These are phyloP conservation scores for Platypus cylindrus DNA, from an alignment of 2,888 invertebrate genomes.

Conservation along the genomic window DNA sequence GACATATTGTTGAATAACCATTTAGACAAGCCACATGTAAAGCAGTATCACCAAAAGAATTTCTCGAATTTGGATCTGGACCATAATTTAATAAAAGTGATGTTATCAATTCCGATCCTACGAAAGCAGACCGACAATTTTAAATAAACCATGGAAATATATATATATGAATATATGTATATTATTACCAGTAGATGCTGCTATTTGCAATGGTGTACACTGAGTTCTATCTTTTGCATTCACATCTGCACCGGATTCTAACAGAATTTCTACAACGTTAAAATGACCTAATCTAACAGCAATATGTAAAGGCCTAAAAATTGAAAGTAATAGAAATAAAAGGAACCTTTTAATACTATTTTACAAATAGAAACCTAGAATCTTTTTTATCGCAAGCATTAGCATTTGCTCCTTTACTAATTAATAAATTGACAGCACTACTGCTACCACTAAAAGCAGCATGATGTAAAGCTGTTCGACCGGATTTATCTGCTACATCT, in stretches of 20 bases:
- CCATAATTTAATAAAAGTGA: constrained; percentile 38
- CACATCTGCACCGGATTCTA: constrained; percentile 37
- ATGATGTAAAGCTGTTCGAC: constrained; percentile 50
- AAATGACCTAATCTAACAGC: constrained; percentile 47
- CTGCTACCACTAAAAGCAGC: constrained; percentile 48
- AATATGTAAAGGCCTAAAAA: constrained; percentile 48
- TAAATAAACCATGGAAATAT: no score
- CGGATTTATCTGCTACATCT: constrained; percentile 37
- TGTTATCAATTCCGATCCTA: constrained; percentile 24
- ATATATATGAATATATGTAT: no score
- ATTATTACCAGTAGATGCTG: constrained; percentile 45
- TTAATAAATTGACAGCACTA: constrained; percentile 42
- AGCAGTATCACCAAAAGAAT: constrained; percentile 46
- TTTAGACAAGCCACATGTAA: constrained; percentile 49
- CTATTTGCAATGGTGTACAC: constrained; percentile 50
- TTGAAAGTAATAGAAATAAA: no score
- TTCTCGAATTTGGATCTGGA: constrained; percentile 44
- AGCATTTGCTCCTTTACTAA: constrained; percentile 42
- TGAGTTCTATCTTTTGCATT: constrained; percentile 37
- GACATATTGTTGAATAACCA: constrained; percentile 43
- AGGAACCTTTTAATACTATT: no score
- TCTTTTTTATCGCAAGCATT: constrained; percentile 52
- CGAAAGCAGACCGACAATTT: no score
- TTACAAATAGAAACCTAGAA: constrained; percentile 23
- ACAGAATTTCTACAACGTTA: constrained; percentile 34